Conservation (phyloP, 2,888 invertebrate genomes). For the Panopea generosa region DNA sequence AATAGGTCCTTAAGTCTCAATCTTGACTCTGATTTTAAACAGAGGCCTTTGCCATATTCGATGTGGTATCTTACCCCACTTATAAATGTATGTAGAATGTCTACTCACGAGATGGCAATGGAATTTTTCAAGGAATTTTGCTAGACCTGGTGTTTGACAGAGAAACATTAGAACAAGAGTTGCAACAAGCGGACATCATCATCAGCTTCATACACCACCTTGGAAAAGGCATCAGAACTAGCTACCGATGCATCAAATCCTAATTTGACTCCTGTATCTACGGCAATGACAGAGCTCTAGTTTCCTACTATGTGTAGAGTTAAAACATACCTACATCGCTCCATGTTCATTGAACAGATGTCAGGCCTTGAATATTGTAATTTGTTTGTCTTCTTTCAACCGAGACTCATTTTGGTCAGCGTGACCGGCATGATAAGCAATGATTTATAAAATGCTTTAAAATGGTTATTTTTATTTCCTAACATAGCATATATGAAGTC, state of each 20-base stretch:
- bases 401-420: no score
- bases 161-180: conserved; percentile 5
- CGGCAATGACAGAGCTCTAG: conserved; percentile 27
- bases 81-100: no score
- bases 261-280: conserved; percentile 27
- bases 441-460: no score
- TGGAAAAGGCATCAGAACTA: conserved; percentile 8
- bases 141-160: conserved; percentile 5
- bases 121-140: conserved; percentile 5
- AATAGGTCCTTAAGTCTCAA: no score
- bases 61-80: no score
- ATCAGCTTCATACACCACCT: background rate
- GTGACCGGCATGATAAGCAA: no score
- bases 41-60: no score
- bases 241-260: conserved; percentile 17
- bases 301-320: conserved; percentile 23
- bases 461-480: no score
- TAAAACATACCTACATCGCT: conserved; percentile 16
- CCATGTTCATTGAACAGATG: background rate
- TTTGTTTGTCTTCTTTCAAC: no score
- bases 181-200: background rate
- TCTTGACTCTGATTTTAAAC: no score
- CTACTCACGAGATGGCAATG: background rate
- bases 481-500: no score
- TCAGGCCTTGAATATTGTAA: no score